Evolutionary conservation across 2,113 vertebrate genomes (phyloP).

Genomic region (Melozone crissalis): DNA sequence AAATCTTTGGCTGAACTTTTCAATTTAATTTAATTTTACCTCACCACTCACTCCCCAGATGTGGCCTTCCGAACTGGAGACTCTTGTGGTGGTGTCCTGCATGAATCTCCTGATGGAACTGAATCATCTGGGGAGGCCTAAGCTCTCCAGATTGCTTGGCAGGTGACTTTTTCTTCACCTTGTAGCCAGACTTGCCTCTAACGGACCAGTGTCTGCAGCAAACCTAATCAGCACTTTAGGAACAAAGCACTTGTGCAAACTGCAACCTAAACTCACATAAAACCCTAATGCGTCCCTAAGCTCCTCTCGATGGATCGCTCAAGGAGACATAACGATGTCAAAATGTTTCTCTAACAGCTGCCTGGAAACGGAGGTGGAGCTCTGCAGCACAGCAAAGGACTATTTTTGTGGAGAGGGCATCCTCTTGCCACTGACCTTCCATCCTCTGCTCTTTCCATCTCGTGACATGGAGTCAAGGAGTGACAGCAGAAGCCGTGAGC

Average conservation of each 20-base stretch:
- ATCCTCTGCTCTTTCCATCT: background rate
- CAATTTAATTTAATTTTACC: background rate
- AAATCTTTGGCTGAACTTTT: background rate
- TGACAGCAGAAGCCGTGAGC: conserved; percentile 1
- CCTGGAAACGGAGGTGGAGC: background rate
- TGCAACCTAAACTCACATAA: conserved; percentile 47
- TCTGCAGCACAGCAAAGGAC: background rate
- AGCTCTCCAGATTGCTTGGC: background rate
- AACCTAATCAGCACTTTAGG: background rate
- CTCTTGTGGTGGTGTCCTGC: background rate
- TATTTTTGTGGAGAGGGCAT: background rate
- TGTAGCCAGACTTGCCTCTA: background rate
- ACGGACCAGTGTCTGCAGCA: background rate
- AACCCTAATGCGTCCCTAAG: conserved; percentile 23
- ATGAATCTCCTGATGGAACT: background rate
- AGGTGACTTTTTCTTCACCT: background rate
- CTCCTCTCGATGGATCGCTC: background rate
- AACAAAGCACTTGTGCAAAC: background rate
- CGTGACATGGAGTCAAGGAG: background rate
- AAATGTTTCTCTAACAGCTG: conserved; percentile 40
- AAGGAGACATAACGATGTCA: background rate
- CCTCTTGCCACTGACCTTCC: background rate
- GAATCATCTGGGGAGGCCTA: background rate
- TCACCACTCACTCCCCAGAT: background rate
- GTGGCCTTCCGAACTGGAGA: background rate